Conservation (phyloP, 35 echinoderm and acorn worm genomes). For the Acanthaster planci region DNA sequence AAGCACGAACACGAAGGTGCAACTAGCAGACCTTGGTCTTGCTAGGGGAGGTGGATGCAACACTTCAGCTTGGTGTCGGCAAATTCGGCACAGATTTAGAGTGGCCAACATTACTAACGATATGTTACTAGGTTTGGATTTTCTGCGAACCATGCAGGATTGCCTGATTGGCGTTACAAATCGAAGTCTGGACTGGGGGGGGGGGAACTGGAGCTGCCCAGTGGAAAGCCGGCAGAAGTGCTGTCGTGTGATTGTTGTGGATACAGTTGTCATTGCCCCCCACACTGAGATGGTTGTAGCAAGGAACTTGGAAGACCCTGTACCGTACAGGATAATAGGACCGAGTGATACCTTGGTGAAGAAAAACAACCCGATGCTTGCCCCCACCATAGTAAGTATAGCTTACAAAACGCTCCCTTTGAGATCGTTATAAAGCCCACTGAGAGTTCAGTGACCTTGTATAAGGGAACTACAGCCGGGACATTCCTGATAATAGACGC, state of each 20-base stretch:
- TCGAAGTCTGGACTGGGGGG: not conserved
- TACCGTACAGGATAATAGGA: not conserved
- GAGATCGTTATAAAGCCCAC: not conserved
- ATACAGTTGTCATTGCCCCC: not conserved
- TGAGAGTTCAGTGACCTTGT: not conserved
- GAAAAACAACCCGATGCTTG: not conserved
- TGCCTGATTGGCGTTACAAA: not conserved
- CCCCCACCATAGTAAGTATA: not conserved
- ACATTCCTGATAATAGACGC: conserved; percentile 14
- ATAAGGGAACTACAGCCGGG: not conserved
- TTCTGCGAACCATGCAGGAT: not conserved
- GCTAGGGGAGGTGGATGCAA: not conserved
- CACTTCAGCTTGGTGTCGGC: not conserved
- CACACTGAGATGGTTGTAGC: not conserved
- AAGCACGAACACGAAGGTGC: not conserved
- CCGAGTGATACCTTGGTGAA: not conserved
- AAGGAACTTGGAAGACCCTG: not conserved
- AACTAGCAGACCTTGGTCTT: not conserved
- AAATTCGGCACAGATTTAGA: not conserved
- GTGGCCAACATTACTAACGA: not conserved
- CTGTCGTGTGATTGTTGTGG: not conserved
- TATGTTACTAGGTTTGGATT: not conserved
- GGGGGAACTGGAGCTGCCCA: no score
- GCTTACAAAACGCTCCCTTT: not conserved
- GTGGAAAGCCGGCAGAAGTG: no score